phyloP scores from a whole-genome alignment of 2,888 invertebrate species.

The Cephus pygmeus region DNA sequence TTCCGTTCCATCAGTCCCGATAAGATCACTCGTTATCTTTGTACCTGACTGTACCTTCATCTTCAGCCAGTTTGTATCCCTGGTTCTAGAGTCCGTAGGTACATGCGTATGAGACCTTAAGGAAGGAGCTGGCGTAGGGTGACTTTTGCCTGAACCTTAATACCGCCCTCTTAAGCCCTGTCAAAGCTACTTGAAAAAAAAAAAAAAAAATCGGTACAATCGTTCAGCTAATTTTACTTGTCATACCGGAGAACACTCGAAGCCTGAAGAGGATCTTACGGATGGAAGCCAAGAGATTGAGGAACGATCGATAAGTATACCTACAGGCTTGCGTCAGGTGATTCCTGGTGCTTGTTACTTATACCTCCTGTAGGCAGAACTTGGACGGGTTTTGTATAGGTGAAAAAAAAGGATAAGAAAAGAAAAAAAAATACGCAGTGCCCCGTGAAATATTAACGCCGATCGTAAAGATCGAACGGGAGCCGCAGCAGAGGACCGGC shows the following conservation, averaged over 20 bases:
- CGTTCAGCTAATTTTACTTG: not conserved
- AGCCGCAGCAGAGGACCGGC: not conserved
- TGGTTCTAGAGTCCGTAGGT: not conserved
- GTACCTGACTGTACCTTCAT: not conserved
- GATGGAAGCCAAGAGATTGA: not conserved
- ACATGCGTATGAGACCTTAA: not conserved
- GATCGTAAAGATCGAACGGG: constrained; percentile 18
- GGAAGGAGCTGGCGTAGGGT: not conserved
- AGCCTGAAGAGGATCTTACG: not conserved
- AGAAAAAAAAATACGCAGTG: not conserved
- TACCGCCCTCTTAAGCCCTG: not conserved
- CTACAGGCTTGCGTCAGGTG: not conserved
- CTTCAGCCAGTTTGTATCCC: not conserved
- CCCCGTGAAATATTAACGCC: constrained; percentile 17
- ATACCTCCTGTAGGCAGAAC: not conserved
- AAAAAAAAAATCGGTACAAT: not conserved
- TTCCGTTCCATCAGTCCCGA: not conserved
- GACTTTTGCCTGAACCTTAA: not conserved
- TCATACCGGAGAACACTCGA: not conserved
- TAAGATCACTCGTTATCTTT: not conserved
- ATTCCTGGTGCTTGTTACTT: not conserved
- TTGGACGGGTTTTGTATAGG: not conserved
- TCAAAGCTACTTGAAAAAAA: not conserved
- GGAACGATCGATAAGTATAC: not conserved
- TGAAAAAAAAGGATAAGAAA: not conserved